Evolutionary conservation across 2,797 vertebrate species (phyloP).

Genomic region (Novumbra hubbsi): DNA sequence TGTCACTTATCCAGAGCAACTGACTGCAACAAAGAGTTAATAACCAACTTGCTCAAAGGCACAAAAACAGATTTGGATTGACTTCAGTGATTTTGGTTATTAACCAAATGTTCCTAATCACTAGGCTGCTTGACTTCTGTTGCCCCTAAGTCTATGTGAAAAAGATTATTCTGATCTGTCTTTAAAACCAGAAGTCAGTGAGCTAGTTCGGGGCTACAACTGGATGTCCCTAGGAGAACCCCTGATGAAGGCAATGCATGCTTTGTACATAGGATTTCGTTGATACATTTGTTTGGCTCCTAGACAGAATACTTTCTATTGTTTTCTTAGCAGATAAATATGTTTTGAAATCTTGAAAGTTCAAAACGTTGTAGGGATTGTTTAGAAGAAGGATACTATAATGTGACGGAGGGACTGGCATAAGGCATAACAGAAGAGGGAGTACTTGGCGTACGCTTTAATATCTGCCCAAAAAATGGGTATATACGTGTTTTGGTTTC

Average conservation of each 20-base stretch:
- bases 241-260: not conserved
- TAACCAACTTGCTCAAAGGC: too few species aligned
- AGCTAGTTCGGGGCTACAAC: too few species aligned
- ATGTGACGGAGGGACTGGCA: not conserved
- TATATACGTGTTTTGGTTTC: conserved; percentile 27
- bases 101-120: too few species aligned
- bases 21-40: too few species aligned
- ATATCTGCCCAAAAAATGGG: conserved; percentile 22
- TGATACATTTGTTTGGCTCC: not conserved
- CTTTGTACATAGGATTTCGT: not conserved
- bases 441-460: conserved; percentile 21
- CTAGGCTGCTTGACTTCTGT: too few species aligned
- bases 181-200: too few species aligned
- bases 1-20: too few species aligned
- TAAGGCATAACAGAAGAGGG: not conserved
- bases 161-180: too few species aligned
- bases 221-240: too few species aligned
- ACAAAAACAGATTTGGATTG: conserved; percentile 12
- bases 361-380: not conserved
- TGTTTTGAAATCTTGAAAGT: conserved; percentile 5
- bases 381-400: not conserved
- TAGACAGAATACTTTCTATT: not conserved
- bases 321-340: not conserved
- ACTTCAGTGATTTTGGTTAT: too few species aligned
- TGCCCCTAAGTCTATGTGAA: too few species aligned